Percentiles rank a stretch among this genome's conserved stretches.
phyloP scores from a whole-genome alignment of 2,888 invertebrate genomes.

The Cosmia trapezina region DNA sequence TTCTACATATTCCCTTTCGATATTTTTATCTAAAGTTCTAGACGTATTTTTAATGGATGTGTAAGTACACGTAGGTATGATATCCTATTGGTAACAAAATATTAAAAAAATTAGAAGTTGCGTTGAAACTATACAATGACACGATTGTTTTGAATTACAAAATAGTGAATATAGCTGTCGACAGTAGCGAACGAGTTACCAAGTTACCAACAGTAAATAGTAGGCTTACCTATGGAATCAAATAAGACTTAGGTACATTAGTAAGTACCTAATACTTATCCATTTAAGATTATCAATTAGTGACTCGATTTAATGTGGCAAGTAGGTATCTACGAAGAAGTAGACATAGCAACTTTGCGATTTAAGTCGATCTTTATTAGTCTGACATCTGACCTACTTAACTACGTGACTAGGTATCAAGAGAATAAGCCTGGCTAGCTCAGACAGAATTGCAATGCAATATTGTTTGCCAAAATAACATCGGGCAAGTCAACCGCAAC shows the following conservation, averaged over 20 bases:
- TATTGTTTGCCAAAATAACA: conserved; percentile 79
- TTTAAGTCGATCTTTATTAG: conserved; percentile 55
- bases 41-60: too few relatives aligned
- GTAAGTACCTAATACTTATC: conserved; percentile 6
- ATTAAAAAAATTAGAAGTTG: background rate
- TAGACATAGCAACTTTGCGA: conserved; percentile 40
- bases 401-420: conserved; percentile 56
- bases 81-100: background rate
- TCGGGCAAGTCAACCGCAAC: conserved; percentile 75
- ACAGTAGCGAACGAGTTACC: background rate
- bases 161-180: background rate
- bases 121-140: background rate
- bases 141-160: conserved; percentile 19
- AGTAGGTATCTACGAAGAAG: conserved; percentile 14
- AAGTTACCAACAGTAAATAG: background rate
- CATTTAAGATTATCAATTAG: conserved; percentile 38
- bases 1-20: background rate
- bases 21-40: background rate
- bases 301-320: conserved; percentile 36
- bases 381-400: conserved; percentile 61
- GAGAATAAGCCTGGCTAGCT: conserved; percentile 54
- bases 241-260: conserved; percentile 7
- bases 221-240: conserved; percentile 3
- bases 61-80: background rate
- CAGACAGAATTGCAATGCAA: conserved; percentile 74